These are phyloP conservation scores for Apaloderma vittatum DNA, from an alignment of 2,113 vertebrate genomes.

Conservation along the genomic window DNA sequence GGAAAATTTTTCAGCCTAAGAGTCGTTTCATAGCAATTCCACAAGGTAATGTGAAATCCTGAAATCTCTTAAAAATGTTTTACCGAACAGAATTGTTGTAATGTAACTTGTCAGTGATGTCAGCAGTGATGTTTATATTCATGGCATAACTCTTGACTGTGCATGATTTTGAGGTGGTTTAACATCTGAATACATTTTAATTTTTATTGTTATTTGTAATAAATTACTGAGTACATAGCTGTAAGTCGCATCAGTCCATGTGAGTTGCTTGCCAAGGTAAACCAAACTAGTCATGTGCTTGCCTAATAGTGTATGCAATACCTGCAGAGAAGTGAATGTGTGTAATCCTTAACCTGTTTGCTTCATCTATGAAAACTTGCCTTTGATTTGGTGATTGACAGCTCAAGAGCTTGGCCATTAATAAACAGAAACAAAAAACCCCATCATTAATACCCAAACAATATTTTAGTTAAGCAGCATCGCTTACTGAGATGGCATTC, in stretches of 20 bases:
- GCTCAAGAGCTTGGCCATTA: background rate
- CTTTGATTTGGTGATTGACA: background rate
- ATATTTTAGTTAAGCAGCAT: background rate
- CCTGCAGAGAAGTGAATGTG: background rate
- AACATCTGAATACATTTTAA: background rate
- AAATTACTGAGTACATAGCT: background rate
- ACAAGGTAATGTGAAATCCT: background rate
- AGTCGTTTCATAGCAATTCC: background rate
- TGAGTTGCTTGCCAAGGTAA: background rate
- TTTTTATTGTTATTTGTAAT: background rate
- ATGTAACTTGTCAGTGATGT: accelerated
- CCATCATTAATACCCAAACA: background rate
- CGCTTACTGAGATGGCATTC: background rate
- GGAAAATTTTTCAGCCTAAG: background rate
- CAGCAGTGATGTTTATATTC: background rate
- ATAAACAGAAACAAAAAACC: background rate
- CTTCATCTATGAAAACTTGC: background rate
- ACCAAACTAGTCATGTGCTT: background rate
- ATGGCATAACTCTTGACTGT: background rate
- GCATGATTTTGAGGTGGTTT: background rate
- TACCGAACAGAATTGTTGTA: background rate
- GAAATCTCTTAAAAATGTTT: background rate
- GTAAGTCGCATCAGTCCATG: background rate
- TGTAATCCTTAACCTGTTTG: background rate
- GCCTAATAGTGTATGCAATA: background rate